These are phyloP conservation scores for Syngnathus typhle DNA, from an alignment of 2,113 vertebrate species.

Conservation along the genomic window DNA sequence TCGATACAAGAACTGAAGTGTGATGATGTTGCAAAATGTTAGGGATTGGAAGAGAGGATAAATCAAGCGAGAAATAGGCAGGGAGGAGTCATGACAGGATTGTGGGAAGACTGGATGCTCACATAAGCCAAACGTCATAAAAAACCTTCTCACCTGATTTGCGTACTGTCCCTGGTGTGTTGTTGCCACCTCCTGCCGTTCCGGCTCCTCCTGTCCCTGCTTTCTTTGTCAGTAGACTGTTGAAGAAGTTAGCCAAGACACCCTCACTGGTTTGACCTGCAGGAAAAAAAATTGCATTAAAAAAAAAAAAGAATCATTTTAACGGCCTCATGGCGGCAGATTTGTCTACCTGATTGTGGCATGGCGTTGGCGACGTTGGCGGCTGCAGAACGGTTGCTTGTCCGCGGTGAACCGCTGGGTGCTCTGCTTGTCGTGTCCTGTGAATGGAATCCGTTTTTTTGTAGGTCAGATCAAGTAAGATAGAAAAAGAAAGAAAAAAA, in stretches of 20 bases:
- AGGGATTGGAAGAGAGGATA: constrained; percentile 12
- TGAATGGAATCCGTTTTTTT: not conserved
- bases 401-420: constrained; percentile 86
- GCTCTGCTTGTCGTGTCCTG: constrained; percentile 87
- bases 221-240: constrained; percentile 97
- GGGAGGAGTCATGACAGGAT: constrained; percentile 8
- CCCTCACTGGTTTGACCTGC: constrained; percentile 96
- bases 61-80: constrained; percentile 3
- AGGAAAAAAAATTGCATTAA: constrained; percentile 31
- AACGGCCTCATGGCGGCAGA: not conserved
- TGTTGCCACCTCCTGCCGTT: constrained; percentile 73
- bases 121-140: not conserved
- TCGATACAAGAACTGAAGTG: constrained; percentile 24
- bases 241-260: constrained; percentile 97
- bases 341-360: constrained; percentile 79
- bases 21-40: constrained; percentile 10
- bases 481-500: not conserved
- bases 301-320: not conserved
- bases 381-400: constrained; percentile 85
- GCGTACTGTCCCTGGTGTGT: constrained; percentile 85
- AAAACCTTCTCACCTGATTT: constrained; percentile 80
- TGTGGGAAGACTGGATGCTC: not conserved
- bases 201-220: constrained; percentile 82
- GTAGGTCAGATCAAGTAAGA: constrained; percentile 7
- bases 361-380: constrained; percentile 88